These are phyloP conservation scores for Streblospio benedicti DNA, from an alignment of 1,140 invertebrate genomes.

Conservation along the genomic window DNA sequence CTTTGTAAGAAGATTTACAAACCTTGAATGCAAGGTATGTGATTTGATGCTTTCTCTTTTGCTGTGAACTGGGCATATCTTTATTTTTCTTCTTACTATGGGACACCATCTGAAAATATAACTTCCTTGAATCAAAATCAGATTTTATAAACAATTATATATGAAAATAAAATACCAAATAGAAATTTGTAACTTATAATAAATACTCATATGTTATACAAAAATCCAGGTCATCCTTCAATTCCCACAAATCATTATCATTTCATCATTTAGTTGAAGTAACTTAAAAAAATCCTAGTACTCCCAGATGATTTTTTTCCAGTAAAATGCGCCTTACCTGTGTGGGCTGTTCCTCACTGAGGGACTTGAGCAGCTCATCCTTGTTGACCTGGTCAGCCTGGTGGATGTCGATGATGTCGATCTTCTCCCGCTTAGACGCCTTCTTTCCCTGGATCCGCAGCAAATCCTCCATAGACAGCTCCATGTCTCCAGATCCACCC, in stretches of 20 bases:
- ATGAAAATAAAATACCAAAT: too few species aligned
- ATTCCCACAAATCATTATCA: too few species aligned
- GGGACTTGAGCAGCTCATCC: slow-evolving; percentile 65
- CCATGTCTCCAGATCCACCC: not conserved
- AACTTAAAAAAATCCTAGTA: too few species aligned
- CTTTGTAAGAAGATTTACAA: too few species aligned
- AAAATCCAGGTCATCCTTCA: too few species aligned
- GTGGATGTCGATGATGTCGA: slow-evolving; percentile 70
- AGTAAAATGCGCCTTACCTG: too few species aligned
- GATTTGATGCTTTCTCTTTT: slow-evolving; percentile 85
- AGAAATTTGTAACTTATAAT: too few species aligned
- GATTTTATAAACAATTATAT: too few species aligned
- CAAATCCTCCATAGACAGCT: slow-evolving; percentile 33
- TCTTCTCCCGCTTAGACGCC: slow-evolving; percentile 49
- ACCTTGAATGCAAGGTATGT: slow-evolving; percentile 88
- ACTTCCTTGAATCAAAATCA: too few species aligned
- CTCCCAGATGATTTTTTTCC: too few species aligned
- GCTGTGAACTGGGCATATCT: slow-evolving; percentile 60
- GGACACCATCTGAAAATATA: slow-evolving; percentile 50
- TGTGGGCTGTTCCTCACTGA: slow-evolving; percentile 69
- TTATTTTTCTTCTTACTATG: slow-evolving; percentile 50
- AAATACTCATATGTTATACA: too few species aligned
- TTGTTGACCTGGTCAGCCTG: slow-evolving; percentile 72
- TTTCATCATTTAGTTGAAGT: too few species aligned
- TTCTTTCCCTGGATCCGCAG: slow-evolving; percentile 47